Conservation (phyloP, 2,888 invertebrate genomes). For the Falcaria lacertinaria region DNA sequence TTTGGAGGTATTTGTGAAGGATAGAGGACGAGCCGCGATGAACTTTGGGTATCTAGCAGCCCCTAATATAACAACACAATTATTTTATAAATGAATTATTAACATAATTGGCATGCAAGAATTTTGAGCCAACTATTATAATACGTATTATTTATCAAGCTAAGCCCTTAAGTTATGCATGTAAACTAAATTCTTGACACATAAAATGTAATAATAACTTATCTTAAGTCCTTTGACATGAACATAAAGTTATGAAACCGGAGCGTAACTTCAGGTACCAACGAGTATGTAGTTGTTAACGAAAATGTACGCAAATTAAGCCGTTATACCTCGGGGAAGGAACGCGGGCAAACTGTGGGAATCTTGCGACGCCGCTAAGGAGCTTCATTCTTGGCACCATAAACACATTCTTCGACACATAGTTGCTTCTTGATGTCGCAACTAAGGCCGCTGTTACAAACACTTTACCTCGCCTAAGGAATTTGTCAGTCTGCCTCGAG, state of each 20-base stretch:
- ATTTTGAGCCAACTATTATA: too few species aligned
- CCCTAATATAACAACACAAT: slow-evolving; percentile 8
- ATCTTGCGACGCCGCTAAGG: slow-evolving; percentile 45
- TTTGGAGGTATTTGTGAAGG: slow-evolving; percentile 35
- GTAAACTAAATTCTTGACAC: background rate
- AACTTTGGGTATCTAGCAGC: slow-evolving; percentile 23
- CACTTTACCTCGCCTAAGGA: slow-evolving; percentile 57
- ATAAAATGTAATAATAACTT: background rate
- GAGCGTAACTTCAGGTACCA: background rate
- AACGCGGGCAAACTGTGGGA: slow-evolving; percentile 21
- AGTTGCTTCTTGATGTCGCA: slow-evolving; percentile 67
- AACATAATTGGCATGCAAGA: too few species aligned
- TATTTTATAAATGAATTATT: too few species aligned
- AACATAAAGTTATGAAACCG: background rate
- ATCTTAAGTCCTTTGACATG: background rate
- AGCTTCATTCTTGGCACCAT: slow-evolving; percentile 73
- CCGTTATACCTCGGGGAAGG: slow-evolving; percentile 26
- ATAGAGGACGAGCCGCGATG: slow-evolving; percentile 26
- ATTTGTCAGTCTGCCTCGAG: slow-evolving; percentile 59
- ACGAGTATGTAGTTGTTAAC: background rate
- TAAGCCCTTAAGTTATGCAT: too few species aligned
- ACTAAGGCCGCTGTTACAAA: slow-evolving; percentile 60
- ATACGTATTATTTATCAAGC: too few species aligned
- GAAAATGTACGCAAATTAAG: slow-evolving; percentile 19
- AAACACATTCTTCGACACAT: slow-evolving; percentile 78